Percentiles rank a stretch among this genome's conserved stretches.
Conservation (phyloP, 2,888 invertebrate species). For the Criorhina ranunculi region DNA sequence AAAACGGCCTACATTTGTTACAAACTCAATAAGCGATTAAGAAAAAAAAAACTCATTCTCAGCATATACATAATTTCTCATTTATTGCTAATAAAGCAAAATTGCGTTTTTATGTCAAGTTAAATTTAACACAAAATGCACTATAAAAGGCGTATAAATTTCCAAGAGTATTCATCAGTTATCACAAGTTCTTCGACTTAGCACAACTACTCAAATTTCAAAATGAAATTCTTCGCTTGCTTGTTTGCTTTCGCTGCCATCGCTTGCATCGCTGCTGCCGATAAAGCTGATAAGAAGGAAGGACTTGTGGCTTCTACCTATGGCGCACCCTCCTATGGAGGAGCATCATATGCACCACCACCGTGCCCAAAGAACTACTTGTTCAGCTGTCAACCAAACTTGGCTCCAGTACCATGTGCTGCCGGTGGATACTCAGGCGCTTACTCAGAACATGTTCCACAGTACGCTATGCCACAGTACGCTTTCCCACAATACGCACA, state of each 20-base stretch:
- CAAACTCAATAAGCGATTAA: slow-evolving; percentile 4
- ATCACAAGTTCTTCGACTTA: slow-evolving; percentile 46
- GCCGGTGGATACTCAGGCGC: slow-evolving; percentile 79
- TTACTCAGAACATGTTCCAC: slow-evolving; percentile 80
- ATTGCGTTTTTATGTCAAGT: not conserved
- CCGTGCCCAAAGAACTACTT: slow-evolving; percentile 81
- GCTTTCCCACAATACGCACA: slow-evolving; percentile 33
- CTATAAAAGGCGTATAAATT: slow-evolving; percentile 50
- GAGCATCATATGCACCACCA: slow-evolving; percentile 63
- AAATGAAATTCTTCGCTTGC: slow-evolving; percentile 81
- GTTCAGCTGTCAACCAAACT: slow-evolving; percentile 81
- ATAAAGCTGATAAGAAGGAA: slow-evolving; percentile 63
- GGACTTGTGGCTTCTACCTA: slow-evolving; percentile 58
- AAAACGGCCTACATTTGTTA: slow-evolving; percentile 2
- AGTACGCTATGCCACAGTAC: slow-evolving; percentile 42
- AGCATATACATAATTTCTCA: not conserved
- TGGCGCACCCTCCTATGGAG: slow-evolving; percentile 76
- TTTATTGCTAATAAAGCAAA: slow-evolving; percentile 14
- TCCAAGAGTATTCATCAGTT: slow-evolving; percentile 43
- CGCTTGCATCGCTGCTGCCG: slow-evolving; percentile 79
- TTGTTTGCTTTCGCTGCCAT: slow-evolving; percentile 78
- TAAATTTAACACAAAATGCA: slow-evolving; percentile 1
- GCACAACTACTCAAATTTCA: slow-evolving; percentile 60
- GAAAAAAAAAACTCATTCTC: not conserved
- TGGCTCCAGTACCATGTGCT: slow-evolving; percentile 81